Evolutionary conservation across 2,113 vertebrate genomes (phyloP).

Genomic region (Blennius ocellaris): DNA sequence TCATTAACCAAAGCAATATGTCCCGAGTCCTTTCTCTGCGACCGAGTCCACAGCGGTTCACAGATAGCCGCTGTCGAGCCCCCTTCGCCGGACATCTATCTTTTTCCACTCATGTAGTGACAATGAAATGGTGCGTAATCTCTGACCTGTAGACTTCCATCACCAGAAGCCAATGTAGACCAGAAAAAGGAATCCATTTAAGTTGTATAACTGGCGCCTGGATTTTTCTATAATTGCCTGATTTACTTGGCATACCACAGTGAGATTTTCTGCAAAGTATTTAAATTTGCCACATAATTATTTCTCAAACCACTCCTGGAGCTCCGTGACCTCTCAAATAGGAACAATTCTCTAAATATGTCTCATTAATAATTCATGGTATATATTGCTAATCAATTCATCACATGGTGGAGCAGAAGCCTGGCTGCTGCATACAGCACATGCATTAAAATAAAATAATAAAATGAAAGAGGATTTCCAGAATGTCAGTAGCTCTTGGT

Average conservation of each 20-base stretch:
- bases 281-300: conserved; percentile 36
- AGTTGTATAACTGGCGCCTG: conserved; percentile 21
- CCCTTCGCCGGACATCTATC: conserved; percentile 37
- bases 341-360: conserved; percentile 36
- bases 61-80: conserved; percentile 51
- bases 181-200: conserved; percentile 12
- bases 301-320: conserved; percentile 39
- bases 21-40: conserved; percentile 54
- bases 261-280: conserved; percentile 12
- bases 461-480: conserved; percentile 9
- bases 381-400: conserved; percentile 58
- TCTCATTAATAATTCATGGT: conserved; percentile 67
- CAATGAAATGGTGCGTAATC: conserved; percentile 40
- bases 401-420: conserved; percentile 31
- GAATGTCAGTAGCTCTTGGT: conserved; percentile 25
- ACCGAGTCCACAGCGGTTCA: conserved; percentile 48
- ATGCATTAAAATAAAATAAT: conserved; percentile 48
- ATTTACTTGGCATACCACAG: conserved; percentile 8
- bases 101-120: conserved; percentile 36
- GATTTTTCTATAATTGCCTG: conserved; percentile 18
- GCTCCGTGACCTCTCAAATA: conserved; percentile 48
- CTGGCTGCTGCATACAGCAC: conserved; percentile 21
- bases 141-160: conserved; percentile 38
- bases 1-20: conserved; percentile 81
- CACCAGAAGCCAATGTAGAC: conserved; percentile 7